Base-by-base conservation (phyloP, 2,888 invertebrate genomes). In the Baccha elongata region DNA sequence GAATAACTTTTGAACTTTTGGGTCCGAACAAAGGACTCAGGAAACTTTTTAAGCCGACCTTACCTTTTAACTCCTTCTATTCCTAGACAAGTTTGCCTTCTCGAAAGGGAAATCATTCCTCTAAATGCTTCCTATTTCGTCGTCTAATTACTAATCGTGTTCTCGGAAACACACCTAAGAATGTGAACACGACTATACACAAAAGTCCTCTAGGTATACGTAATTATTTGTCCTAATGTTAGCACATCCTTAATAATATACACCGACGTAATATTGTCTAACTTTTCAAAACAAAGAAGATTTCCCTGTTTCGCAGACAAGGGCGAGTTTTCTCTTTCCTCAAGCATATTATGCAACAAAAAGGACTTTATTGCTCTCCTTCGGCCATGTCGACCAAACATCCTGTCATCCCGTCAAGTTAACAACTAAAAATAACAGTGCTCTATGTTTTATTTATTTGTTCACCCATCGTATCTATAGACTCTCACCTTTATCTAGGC, bases 381-480 rank as follows among this genome's bases (percentile, higher is more conserved):
- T 69, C 62, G 32, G n/a, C 17, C 19, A 17, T 60, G 62, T 44
- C 65, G 37, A 37, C 71, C 40, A 58, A 78, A 71, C 37, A 71
- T 60, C 50, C 65, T 78, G 71, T 78, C 78, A 58, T 67, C 53
- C 65, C 46, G 58, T 46, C 75, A 58, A 75, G 37, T 71, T 65
- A 75, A 81, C 75, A 75, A 81, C 65, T 46, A 40, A 69, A 81
- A 69, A 40, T 53, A 81, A 67, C 67, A n/a, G 19, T 19, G n/a
- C 29, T 11, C 44, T 8, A 81, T 76, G 76, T 67, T 72, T 81
- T 72, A 75, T 81, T 75, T 76, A 76, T 67, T 75, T 62, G 26
- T 50, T 29, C 37, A 32, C 8, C 29, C 8, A 32, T 6, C 6
- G 6, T 4, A 26, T 26, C 3, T 26, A 8, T 48, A 17, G 46